These are phyloP conservation scores for Macrotis lagotis DNA, from an alignment of 2,113 vertebrate genomes.

Conservation along the genomic window DNA sequence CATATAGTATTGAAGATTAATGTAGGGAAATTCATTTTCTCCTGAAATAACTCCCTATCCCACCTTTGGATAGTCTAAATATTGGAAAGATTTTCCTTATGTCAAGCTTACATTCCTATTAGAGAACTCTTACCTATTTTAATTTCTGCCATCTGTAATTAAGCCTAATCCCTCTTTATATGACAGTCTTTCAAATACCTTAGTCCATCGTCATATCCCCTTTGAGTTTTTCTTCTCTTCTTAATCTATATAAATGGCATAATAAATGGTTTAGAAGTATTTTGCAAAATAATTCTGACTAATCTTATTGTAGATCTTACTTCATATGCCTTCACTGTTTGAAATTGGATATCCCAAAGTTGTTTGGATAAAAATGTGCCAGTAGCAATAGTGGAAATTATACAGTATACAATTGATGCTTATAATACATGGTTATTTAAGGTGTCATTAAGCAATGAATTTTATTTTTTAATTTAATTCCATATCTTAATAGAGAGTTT, in stretches of 20 bases:
- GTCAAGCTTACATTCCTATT: background rate
- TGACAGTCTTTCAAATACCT: background rate
- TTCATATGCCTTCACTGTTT: background rate
- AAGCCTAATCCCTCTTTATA: background rate
- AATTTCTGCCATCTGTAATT: background rate
- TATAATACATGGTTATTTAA: slow-evolving; percentile 22
- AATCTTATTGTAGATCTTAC: slow-evolving; percentile 16
- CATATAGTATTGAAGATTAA: background rate
- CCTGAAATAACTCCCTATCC: background rate
- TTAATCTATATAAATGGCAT: background rate
- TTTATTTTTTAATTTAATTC: background rate
- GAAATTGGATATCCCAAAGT: background rate
- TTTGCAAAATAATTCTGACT: slow-evolving; percentile 34
- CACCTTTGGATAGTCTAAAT: background rate
- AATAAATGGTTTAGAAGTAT: background rate
- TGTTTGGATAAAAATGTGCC: background rate
- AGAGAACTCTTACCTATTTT: background rate
- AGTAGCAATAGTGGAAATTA: background rate
- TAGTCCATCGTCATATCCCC: background rate
- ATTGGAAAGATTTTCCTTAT: background rate
- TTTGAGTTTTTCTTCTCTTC: background rate
- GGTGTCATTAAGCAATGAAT: slow-evolving; percentile 4
- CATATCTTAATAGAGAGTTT: background rate
- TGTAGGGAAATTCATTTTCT: background rate
- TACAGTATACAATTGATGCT: background rate